Evolutionary conservation across 2,888 invertebrate genomes (phyloP).

Genomic region (Oscheius myriophilus): DNA sequence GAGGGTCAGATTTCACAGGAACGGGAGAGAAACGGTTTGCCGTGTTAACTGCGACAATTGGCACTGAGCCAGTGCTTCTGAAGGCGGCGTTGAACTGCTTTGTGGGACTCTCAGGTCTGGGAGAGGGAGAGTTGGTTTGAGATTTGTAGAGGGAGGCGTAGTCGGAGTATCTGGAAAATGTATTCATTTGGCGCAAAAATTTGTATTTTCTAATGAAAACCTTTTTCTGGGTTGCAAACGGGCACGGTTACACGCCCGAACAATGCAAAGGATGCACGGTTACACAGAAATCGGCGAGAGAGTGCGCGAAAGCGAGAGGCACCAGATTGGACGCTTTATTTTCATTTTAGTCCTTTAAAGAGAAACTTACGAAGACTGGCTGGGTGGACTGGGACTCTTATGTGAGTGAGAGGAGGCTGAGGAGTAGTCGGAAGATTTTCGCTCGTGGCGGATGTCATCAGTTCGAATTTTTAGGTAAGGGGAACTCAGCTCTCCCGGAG

Average conservation of each 20-base stretch:
- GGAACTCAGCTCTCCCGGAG: constrained; percentile 16
- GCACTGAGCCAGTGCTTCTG: constrained; percentile 10
- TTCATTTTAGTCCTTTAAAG: no score
- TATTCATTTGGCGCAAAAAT: no score
- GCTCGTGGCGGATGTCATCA: constrained; percentile 24
- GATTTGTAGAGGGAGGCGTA: constrained; percentile 33
- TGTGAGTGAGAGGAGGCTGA: constrained; percentile 32
- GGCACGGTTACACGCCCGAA: no score
- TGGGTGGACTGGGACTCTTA: constrained; percentile 28
- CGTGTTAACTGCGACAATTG: constrained; percentile 14
- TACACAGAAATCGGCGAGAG: no score
- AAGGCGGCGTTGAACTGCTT: constrained; percentile 25
- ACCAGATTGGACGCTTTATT: no score
- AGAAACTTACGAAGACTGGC: constrained; percentile 26
- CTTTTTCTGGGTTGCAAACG: no score
- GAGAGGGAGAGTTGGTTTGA: constrained; percentile 24
- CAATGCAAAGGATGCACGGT: no score
- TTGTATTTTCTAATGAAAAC: background rate
- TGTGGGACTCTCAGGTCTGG: constrained; percentile 1
- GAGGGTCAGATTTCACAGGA: background rate
- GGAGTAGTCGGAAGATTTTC: constrained; percentile 32
- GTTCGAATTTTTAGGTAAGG: constrained; percentile 17
- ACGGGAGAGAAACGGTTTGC: constrained; percentile 23
- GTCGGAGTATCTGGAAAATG: constrained; percentile 34
- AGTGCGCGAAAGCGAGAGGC: no score